phyloP scores from a whole-genome alignment of 2,888 invertebrate species.

The Baronia brevicornis region DNA sequence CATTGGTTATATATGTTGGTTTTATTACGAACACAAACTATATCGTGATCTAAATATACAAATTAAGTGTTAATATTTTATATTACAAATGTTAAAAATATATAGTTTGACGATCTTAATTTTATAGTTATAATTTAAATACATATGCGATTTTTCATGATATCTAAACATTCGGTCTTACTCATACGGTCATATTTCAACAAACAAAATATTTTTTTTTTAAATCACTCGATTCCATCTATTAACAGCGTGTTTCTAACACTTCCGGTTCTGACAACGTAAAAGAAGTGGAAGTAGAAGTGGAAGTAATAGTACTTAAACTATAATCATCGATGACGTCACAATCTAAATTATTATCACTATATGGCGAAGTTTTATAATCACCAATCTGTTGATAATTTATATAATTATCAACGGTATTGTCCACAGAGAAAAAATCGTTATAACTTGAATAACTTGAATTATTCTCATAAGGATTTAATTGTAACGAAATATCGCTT shows the following conservation, averaged over 20 bases:
- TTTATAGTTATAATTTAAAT: too few species aligned
- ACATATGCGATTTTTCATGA: too few species aligned
- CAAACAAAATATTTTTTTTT: not conserved
- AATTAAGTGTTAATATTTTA: too few species aligned
- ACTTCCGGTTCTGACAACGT: constrained; percentile 34
- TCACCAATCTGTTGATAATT: constrained; percentile 4
- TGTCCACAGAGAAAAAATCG: constrained; percentile 23
- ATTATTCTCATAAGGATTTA: constrained; percentile 21
- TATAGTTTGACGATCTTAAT: too few species aligned
- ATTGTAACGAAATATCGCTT: constrained; percentile 25
- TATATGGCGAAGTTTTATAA: constrained; percentile 18
- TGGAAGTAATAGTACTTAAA: constrained; percentile 7
- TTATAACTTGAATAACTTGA: constrained; percentile 30
- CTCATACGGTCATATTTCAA: too few species aligned
- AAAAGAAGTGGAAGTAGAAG: constrained; percentile 11
- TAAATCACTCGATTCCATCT: constrained; percentile 6
- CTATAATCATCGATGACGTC: constrained; percentile 11
- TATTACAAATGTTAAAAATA: too few species aligned
- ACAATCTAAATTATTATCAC: constrained; percentile 16
- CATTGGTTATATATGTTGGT: too few species aligned
- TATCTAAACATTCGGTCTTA: too few species aligned
- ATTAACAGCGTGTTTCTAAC: constrained; percentile 48
- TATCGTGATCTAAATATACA: too few species aligned
- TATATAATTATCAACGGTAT: constrained; percentile 1
- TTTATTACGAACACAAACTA: too few species aligned